phyloP scores from a whole-genome alignment of 2,113 vertebrate species.

The Mungos mungo region DNA sequence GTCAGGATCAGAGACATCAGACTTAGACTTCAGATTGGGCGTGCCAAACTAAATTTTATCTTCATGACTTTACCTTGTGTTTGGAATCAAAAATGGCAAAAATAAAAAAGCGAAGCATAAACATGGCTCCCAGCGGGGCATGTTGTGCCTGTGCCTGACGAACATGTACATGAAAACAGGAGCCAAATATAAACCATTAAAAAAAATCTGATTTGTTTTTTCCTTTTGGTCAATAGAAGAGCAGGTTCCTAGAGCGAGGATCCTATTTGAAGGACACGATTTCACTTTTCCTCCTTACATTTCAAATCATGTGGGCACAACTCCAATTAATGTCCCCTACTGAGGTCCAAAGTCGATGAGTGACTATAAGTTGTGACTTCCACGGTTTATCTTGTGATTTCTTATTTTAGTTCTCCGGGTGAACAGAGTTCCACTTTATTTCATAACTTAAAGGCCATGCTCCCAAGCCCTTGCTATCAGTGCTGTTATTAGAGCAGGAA shows the following conservation, averaged over 20 bases:
- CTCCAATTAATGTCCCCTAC: background rate
- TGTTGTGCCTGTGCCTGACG: too few species aligned
- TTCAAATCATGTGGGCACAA: background rate
- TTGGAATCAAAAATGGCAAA: background rate
- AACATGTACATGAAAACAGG: background rate
- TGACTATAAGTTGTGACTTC: background rate
- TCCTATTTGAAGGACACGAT: background rate
- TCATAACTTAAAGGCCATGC: background rate
- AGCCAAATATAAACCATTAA: background rate
- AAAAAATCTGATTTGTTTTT: background rate
- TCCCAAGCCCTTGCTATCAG: background rate
- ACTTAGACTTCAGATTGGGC: background rate
- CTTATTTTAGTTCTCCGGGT: background rate
- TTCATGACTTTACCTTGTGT: background rate
- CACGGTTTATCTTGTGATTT: background rate
- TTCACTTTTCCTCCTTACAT: background rate
- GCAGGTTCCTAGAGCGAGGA: background rate
- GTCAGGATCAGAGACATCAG: background rate
- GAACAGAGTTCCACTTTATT: background rate
- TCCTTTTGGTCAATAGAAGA: background rate
- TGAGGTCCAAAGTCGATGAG: background rate
- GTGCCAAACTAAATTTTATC: background rate
- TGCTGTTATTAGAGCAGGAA: background rate
- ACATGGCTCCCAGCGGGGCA: background rate
- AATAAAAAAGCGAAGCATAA: background rate